Evolutionary conservation across 2,113 vertebrate genomes (phyloP).

Genomic region (Protobothrops flavoviridis): DNA sequence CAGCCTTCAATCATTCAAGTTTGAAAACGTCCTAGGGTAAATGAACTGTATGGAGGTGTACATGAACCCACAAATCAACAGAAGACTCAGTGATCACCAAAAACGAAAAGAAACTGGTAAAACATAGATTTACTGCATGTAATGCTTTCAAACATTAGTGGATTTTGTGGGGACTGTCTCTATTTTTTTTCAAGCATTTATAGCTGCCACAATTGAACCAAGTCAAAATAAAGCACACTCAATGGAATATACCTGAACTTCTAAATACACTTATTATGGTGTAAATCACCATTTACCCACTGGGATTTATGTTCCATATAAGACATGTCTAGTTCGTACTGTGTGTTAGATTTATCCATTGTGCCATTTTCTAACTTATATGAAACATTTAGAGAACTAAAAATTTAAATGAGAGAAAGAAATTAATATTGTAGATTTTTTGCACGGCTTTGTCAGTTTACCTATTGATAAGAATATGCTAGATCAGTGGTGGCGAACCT

Average conservation of each 20-base stretch:
- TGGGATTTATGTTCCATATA: background rate
- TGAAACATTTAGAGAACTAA: constrained; percentile 16
- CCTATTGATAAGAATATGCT: background rate
- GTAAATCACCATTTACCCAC: background rate
- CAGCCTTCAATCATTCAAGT: background rate
- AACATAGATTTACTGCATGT: background rate
- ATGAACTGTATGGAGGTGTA: background rate
- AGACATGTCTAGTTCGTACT: background rate
- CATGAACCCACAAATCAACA: background rate
- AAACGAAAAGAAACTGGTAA: background rate
- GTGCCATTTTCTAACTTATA: background rate
- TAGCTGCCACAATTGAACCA: background rate
- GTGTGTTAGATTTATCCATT: background rate
- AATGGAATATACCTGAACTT: background rate
- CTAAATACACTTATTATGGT: background rate
- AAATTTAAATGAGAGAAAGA: accelerated
- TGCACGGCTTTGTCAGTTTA: background rate
- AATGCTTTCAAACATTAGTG: background rate
- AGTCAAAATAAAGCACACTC: background rate
- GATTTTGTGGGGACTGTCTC: background rate
- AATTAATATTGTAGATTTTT: background rate
- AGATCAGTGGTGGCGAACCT: background rate
- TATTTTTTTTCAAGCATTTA: background rate
- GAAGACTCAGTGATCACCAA: background rate
- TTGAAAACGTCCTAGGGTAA: background rate